Base-by-base conservation (phyloP, 2,113 vertebrate genomes). In the Amia ocellicauda region DNA sequence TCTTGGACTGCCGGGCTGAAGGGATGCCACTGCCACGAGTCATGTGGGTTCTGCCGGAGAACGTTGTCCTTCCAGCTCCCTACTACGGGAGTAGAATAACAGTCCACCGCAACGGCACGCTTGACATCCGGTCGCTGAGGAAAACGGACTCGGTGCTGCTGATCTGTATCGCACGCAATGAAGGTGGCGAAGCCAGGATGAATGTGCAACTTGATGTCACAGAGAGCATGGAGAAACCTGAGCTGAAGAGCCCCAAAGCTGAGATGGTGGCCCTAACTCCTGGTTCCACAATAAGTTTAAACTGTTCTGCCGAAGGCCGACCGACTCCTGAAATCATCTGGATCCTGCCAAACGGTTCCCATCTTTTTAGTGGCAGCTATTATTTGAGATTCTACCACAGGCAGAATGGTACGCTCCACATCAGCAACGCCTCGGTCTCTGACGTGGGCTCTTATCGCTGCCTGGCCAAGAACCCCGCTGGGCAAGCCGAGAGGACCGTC, bases 21-120 rank as follows among this genome's bases (percentile, higher is more conserved):
- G 95, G 95, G 3, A 74, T 85, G 19, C 95, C 95, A 0, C 16
- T 72, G 23, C 93, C 94, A 0, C 83, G 81, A 0, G 66, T 95
- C n/a, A 63, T 91, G 23, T 98, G 96, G 96, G 87, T 92, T 26
- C 84, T 98, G 1, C 92, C 94, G 0, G 93, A 90, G 64, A 93
- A 93, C 16, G 79, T 93, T 3, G 79, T 94, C 3, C 85, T 98
- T 7, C 93, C 93, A 0, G 89, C 93, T 0, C 95, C 94, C 0
- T 94, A 95, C 78, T 78, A 86, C 4, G 92, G 94, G 11, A 91
- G 77, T 58, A 83, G 92, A 49, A 81, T 94, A 64, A 85, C 87
- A 0, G 92, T 98, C 36, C 91, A 96, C 51, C 82, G 50, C n/a
- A 98, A 98, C 1, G 96, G 96, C 0, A 94, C 93, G 0, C 59